These are phyloP conservation scores for Pseudorhombus dupliciocellatus DNA, from an alignment of 2,113 vertebrate genomes.

Conservation along the genomic window DNA sequence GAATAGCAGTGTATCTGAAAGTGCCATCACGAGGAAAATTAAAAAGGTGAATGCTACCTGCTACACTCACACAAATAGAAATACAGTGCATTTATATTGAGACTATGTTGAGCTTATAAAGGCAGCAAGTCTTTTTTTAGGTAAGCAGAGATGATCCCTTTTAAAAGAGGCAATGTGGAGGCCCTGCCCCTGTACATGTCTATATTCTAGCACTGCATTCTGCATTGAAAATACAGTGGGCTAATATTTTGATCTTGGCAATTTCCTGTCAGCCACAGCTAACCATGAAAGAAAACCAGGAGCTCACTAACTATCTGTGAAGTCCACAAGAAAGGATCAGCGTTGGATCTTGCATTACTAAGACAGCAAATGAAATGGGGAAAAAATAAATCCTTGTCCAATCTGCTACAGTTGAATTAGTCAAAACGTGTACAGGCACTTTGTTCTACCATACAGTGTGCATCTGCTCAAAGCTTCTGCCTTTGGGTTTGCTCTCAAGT, in stretches of 20 bases:
- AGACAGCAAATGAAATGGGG: constrained; percentile 2
- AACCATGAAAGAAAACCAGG: neutral
- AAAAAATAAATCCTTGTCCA: neutral
- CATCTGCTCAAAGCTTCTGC: constrained; percentile 14
- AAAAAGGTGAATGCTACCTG: no score
- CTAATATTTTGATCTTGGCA: neutral
- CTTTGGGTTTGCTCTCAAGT: constrained; percentile 7
- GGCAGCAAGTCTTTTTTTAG: constrained; percentile 26
- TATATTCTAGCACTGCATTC: neutral
- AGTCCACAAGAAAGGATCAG: neutral
- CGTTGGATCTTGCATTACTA: neutral
- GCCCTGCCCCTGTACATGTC: neutral
- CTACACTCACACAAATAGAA: neutral
- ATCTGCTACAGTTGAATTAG: neutral
- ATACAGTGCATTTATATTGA: constrained; percentile 10
- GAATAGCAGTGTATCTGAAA: neutral
- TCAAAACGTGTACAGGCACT: constrained; percentile 28
- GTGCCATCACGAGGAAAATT: neutral
- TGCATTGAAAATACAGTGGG: neutral
- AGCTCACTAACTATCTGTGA: neutral
- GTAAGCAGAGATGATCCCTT: no score
- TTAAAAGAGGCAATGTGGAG: no score
- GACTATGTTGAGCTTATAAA: neutral
- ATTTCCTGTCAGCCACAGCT: neutral
- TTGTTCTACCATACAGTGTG: constrained; percentile 17